phyloP scores from a whole-genome alignment of 2,888 invertebrate species.

The Synergus gifuensis region DNA sequence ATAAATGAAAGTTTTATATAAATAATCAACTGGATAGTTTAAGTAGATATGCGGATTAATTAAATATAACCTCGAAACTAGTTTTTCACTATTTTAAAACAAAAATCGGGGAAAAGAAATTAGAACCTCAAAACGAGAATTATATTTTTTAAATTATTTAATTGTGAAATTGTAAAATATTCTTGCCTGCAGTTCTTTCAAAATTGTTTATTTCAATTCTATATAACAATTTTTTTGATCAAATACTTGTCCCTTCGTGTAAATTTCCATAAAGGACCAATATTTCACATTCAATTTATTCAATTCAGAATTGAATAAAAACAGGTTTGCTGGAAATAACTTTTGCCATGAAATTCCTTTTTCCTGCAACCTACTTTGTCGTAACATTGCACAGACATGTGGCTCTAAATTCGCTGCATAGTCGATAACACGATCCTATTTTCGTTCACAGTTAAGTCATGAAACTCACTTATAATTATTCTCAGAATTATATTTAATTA shows the following conservation, averaged over 20 bases:
- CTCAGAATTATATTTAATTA: conserved; percentile 16
- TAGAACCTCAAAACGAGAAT: too few species aligned
- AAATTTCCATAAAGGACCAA: not conserved
- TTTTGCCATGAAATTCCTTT: conserved; percentile 28
- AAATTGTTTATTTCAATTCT: too few species aligned
- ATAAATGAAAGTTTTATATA: too few species aligned
- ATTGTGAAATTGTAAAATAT: too few species aligned
- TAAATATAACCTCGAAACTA: too few species aligned
- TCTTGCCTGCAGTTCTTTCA: too few species aligned
- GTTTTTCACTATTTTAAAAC: too few species aligned
- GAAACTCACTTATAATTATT: conserved; percentile 30
- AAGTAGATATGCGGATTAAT: too few species aligned
- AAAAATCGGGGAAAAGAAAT: too few species aligned
- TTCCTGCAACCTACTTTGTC: conserved; percentile 12
- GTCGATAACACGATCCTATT: conserved; percentile 3
- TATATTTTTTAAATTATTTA: too few species aligned
- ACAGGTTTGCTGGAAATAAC: conserved; percentile 26
- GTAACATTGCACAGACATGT: conserved; percentile 30
- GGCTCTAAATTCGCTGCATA: conserved; percentile 1
- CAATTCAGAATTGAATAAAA: conserved; percentile 26
- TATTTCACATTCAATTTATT: not conserved
- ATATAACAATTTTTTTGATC: not conserved
- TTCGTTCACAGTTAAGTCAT: not conserved
- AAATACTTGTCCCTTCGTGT: not conserved
- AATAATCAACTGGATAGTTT: too few species aligned